Percentiles rank a stretch among this genome's conserved stretches.
These are phyloP conservation scores for Melanocharis versteri DNA, from an alignment of 2,113 vertebrate species.

Conservation along the genomic window DNA sequence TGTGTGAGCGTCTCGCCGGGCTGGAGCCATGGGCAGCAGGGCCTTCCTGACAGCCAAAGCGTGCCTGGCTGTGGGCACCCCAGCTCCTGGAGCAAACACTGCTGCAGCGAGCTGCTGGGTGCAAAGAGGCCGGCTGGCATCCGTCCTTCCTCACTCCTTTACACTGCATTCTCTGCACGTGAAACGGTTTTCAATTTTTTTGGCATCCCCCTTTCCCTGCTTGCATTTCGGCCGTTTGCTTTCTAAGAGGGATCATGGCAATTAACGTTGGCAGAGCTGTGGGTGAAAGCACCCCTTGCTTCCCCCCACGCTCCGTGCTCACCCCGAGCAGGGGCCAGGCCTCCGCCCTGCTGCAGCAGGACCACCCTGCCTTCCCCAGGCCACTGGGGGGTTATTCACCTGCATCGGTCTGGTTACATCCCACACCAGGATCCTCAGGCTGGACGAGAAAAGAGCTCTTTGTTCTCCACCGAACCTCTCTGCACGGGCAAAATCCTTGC, in stretches of 20 bases:
- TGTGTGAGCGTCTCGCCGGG: not conserved
- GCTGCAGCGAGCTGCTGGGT: rapidly evolving
- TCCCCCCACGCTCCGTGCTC: rapidly evolving
- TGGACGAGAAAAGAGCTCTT: not conserved
- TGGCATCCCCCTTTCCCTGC: not conserved
- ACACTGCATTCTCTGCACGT: rapidly evolving
- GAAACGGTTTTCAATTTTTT: not conserved
- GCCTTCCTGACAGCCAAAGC: not conserved
- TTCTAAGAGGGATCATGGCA: not conserved
- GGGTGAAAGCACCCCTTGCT: not conserved
- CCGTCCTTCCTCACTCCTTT: not conserved
- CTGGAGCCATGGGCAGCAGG: not conserved
- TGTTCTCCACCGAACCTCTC: not conserved
- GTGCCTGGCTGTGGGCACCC: not conserved
- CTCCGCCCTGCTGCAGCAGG: not conserved
- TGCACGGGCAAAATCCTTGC: not conserved
- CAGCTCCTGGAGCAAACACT: not conserved
- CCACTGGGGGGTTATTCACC: not conserved
- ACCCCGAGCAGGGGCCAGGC: rapidly evolving
- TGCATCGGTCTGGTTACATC: rapidly evolving
- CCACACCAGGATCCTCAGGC: not conserved
- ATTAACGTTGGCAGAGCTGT: not conserved
- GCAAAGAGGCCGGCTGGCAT: not conserved
- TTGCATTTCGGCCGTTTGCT: not conserved
- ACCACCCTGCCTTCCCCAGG: not conserved